Evolutionary conservation across 1,140 invertebrate species (phyloP).

Genomic region (Anastrepha ludens): DNA sequence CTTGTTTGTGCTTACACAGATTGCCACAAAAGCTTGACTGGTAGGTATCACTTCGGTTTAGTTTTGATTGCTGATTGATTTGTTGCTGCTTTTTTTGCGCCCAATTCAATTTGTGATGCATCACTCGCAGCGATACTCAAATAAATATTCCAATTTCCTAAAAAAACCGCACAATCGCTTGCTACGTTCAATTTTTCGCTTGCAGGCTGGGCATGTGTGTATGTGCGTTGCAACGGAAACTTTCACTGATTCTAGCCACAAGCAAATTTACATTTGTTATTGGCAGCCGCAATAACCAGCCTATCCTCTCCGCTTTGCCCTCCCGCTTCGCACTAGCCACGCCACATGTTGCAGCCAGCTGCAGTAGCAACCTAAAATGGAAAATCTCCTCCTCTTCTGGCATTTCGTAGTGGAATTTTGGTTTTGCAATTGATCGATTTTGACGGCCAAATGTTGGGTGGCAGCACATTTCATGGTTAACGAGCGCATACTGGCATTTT

Average conservation of each 20-base stretch:
- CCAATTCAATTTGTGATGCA: constrained; percentile 33
- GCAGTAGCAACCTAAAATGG: neutral
- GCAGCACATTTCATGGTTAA: neutral
- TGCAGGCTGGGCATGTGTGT: neutral
- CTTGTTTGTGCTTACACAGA: neutral
- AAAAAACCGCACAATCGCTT: constrained; percentile 10
- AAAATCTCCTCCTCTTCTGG: neutral
- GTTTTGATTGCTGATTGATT: constrained; percentile 52
- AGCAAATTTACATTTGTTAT: constrained; percentile 19
- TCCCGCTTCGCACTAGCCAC: neutral
- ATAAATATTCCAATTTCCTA: constrained; percentile 48
- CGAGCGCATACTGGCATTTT: constrained; percentile 12
- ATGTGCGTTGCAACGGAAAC: neutral
- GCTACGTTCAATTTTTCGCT: neutral
- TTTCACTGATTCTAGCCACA: constrained; percentile 31
- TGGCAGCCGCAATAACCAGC: neutral
- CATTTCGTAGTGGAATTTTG: constrained; percentile 20
- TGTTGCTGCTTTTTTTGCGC: neutral
- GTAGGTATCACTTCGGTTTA: neutral
- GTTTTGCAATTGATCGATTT: constrained; percentile 38
- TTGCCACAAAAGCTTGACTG: neutral
- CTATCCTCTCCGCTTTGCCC: too few species aligned
- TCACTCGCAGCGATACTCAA: constrained; percentile 37
- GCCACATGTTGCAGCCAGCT: neutral
- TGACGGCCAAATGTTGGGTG: constrained; percentile 3